phyloP scores from a whole-genome alignment of 2,797 vertebrate species.

The Lemur catta region DNA sequence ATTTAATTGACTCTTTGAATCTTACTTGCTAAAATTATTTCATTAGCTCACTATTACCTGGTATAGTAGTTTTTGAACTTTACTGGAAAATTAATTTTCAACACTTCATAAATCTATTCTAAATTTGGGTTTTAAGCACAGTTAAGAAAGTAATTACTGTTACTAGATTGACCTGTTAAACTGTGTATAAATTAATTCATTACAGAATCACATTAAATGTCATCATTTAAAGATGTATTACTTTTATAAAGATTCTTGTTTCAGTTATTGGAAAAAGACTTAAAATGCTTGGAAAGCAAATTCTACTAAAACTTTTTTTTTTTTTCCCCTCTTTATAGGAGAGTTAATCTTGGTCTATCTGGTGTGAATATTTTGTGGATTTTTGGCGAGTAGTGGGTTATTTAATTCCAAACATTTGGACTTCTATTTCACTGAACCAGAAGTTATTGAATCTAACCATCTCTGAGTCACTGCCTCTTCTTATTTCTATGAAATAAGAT shows the following conservation, averaged over 20 bases:
- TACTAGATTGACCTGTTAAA: constrained; percentile 35
- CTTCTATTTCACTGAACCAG: constrained; percentile 12
- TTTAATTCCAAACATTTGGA: constrained; percentile 43
- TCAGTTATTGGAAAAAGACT: not conserved
- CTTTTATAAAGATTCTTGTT: not conserved
- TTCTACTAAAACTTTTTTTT: not conserved
- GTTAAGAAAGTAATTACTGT: constrained; percentile 37
- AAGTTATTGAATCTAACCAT: constrained; percentile 38
- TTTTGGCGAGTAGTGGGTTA: constrained; percentile 88
- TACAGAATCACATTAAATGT: not conserved
- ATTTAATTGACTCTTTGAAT: not conserved
- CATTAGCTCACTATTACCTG: not conserved
- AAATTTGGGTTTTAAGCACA: constrained; percentile 38
- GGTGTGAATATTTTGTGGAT: constrained; percentile 98
- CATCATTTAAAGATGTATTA: not conserved
- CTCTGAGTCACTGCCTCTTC: not conserved
- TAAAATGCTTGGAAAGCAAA: not conserved
- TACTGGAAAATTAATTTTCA: constrained; percentile 58
- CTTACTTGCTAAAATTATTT: constrained; percentile 26
- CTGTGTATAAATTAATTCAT: not conserved
- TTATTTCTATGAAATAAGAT: not conserved
- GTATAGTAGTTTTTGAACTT: constrained; percentile 4
- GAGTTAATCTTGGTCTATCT: constrained; percentile 95
- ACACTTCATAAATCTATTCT: constrained; percentile 12
- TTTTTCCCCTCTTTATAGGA: constrained; percentile 82